Evolutionary conservation across 2,113 vertebrate species (phyloP).

Genomic region (Nettapus auritus): DNA sequence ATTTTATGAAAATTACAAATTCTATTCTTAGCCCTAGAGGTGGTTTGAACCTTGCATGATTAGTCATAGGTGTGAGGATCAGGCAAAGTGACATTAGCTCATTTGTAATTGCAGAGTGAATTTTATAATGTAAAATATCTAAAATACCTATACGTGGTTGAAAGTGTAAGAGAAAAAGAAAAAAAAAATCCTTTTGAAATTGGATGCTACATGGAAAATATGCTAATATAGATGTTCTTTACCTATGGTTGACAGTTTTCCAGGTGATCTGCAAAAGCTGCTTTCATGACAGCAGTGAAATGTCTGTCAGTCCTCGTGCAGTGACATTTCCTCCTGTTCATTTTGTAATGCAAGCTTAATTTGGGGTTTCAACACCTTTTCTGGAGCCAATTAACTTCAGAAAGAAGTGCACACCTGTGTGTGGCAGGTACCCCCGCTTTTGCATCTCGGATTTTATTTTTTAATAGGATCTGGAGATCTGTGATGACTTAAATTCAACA

Average conservation of each 20-base stretch:
- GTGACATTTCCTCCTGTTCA: background rate
- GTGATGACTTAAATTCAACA: background rate
- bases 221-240: background rate
- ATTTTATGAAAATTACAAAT: constrained; percentile 10
- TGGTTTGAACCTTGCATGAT: background rate
- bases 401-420: background rate
- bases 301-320: background rate
- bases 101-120: background rate
- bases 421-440: background rate
- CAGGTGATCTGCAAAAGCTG: background rate
- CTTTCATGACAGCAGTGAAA: background rate
- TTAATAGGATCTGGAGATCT: background rate
- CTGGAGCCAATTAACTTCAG: background rate
- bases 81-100: background rate
- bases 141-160: background rate
- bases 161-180: background rate
- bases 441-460: background rate
- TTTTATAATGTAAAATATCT: background rate
- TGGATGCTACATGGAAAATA: background rate
- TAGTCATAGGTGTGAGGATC: background rate
- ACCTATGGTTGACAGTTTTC: background rate
- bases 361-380: background rate
- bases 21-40: background rate
- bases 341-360: background rate
- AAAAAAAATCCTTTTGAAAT: background rate